phyloP scores from a whole-genome alignment of 2,888 invertebrate genomes.

The Drosophila nr. fundita region DNA sequence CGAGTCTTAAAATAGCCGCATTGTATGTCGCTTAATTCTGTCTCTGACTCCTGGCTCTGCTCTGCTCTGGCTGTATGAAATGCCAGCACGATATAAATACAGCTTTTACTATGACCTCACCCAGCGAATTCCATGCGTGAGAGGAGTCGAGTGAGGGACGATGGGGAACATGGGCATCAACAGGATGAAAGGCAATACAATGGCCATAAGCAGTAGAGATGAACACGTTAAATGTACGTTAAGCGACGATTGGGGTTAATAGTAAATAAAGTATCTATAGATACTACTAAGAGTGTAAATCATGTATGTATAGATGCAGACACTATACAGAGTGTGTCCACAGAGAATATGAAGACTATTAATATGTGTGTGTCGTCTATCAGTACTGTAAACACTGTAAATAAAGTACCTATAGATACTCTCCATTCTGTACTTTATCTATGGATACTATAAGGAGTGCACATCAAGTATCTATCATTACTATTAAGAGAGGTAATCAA shows the following conservation, averaged over 20 bases:
- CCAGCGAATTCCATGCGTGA: conserved; percentile 6
- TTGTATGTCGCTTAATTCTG: conserved; percentile 11
- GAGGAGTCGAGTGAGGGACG: not conserved
- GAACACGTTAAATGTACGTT: not conserved
- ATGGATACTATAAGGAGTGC: not conserved
- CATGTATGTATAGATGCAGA: not conserved
- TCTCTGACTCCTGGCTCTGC: conserved; percentile 2
- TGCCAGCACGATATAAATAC: not conserved
- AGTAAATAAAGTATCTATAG: conserved; percentile 16
- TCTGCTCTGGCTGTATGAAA: not conserved
- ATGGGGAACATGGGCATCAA: conserved; percentile 14
- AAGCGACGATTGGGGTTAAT: not conserved
- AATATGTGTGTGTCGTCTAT: not conserved
- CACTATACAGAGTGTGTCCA: not conserved
- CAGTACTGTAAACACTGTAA: not conserved
- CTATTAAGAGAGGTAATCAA: not conserved
- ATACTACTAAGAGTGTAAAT: not conserved
- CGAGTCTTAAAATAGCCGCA: conserved; percentile 33
- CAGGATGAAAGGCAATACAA: conserved; percentile 37
- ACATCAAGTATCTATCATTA: too few relatives aligned
- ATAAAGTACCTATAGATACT: not conserved
- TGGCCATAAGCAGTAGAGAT: conserved; percentile 9
- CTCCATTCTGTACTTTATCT: too few relatives aligned
- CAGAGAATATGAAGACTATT: not conserved
- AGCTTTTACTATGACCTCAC: conserved; percentile 51